phyloP scores from a whole-genome alignment of 2,797 vertebrate species.

The Hybognathus amarus region DNA sequence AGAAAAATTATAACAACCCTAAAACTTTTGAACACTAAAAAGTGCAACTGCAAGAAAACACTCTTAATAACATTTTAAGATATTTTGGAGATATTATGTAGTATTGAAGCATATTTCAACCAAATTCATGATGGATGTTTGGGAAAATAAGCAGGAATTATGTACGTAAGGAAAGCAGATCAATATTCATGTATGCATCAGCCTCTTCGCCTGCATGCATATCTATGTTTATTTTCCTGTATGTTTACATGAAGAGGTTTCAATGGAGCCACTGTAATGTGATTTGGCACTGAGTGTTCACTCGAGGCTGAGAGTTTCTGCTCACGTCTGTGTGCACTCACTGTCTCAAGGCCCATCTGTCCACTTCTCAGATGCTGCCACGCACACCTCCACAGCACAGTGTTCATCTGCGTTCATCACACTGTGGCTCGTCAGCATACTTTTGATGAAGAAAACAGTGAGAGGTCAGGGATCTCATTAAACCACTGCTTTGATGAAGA shows the following conservation, averaged over 20 bases:
- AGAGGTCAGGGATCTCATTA: constrained; percentile 19
- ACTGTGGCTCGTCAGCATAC: constrained; percentile 9
- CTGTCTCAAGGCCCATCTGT: constrained; percentile 40
- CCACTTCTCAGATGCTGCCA: constrained; percentile 26
- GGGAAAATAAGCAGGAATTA: background rate
- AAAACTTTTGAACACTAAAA: background rate
- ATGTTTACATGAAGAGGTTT: constrained; percentile 1
- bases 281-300: background rate
- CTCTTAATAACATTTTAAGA: background rate
- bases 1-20: background rate
- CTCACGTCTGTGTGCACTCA: constrained; percentile 17
- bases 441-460: constrained; percentile 4
- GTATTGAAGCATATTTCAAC: background rate
- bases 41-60: background rate
- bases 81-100: background rate
- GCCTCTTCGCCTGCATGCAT: background rate
- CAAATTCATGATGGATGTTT: background rate
- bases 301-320: background rate
- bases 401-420: background rate
- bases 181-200: background rate
- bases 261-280: constrained; percentile 27
- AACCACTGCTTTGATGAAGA: background rate
- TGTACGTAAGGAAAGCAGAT: background rate
- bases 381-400: background rate
- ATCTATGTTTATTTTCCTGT: background rate